Conservation (phyloP, 2,113 vertebrate species). For the Labeo catla region DNA sequence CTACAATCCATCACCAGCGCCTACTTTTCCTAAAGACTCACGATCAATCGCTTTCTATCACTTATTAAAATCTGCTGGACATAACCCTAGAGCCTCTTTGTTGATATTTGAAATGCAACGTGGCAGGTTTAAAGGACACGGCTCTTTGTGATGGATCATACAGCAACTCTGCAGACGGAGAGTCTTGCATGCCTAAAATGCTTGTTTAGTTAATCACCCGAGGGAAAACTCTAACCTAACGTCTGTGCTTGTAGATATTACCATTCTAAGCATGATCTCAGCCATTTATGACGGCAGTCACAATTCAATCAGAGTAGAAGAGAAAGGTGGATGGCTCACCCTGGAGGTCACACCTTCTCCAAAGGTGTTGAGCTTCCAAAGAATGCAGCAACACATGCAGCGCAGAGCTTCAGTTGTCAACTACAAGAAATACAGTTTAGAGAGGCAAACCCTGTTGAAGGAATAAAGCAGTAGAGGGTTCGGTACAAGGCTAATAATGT, state of each 20-base stretch:
- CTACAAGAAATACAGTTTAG: conserved; percentile 67
- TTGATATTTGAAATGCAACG: conserved; percentile 51
- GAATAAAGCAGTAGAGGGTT: background rate
- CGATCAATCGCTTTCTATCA: conserved; percentile 54
- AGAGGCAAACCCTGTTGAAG: background rate
- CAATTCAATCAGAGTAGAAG: background rate
- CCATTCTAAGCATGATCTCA: conserved; percentile 29
- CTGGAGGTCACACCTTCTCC: conserved; percentile 73
- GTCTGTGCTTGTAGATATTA: conserved; percentile 36
- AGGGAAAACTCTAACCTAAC: background rate
- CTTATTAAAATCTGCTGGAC: conserved; percentile 59
- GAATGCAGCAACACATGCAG: conserved; percentile 79
- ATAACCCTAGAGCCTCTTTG: conserved; percentile 45
- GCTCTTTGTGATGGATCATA: conserved; percentile 54
- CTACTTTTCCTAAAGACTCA: conserved; percentile 50
- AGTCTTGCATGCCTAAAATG: conserved; percentile 39
- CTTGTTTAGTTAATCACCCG: conserved; percentile 51
- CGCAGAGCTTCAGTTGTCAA: conserved; percentile 80
- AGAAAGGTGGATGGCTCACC: conserved; percentile 70
- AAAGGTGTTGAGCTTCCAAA: conserved; percentile 83
- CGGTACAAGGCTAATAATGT: background rate
- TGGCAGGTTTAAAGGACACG: conserved; percentile 57
- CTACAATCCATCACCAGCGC: conserved; percentile 59
- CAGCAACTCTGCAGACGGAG: conserved; percentile 39
- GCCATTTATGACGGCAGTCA: conserved; percentile 13